A percentile compares a stretch with the other conserved stretches of the same genome.
Conservation (phyloP, 2,797 vertebrate species). For the Argyrosomus regius region DNA sequence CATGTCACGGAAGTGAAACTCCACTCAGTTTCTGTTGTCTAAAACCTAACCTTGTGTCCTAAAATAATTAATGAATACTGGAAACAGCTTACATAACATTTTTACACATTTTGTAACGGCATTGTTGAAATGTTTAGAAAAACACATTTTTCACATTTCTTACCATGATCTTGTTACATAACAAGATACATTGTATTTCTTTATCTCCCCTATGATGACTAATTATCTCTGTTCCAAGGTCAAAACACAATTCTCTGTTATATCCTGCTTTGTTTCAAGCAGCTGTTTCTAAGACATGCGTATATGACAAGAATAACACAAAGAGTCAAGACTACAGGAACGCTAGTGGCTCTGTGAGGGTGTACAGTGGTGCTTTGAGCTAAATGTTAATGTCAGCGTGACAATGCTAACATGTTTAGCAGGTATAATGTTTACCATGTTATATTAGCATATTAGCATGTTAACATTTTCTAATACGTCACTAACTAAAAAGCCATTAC, state of each 20-base stretch:
- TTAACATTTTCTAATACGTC: neutral
- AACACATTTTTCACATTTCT: neutral
- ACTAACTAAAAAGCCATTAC: neutral
- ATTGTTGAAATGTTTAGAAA: neutral
- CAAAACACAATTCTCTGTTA: slow-evolving; percentile 12
- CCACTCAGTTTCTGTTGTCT: neutral
- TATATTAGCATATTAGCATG: neutral
- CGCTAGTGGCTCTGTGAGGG: neutral
- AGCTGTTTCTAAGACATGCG: neutral
- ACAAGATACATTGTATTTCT: slow-evolving; percentile 17
- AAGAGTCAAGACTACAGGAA: neutral
- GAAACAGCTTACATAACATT: neutral
- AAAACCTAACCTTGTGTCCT: neutral
- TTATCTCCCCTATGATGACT: slow-evolving; percentile 28
- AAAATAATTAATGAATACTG: no score
- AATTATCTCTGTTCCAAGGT: slow-evolving; percentile 47
- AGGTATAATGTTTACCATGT: neutral
- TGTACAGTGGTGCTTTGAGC: neutral
- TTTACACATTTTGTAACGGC: neutral
- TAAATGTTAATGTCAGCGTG: neutral
- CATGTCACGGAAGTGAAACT: slow-evolving; percentile 1
- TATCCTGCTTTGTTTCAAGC: slow-evolving; percentile 12
- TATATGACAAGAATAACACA: neutral
- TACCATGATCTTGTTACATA: neutral
- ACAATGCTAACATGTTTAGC: neutral